Conservation (phyloP, 2,888 invertebrate species). For the Thera britannica region DNA sequence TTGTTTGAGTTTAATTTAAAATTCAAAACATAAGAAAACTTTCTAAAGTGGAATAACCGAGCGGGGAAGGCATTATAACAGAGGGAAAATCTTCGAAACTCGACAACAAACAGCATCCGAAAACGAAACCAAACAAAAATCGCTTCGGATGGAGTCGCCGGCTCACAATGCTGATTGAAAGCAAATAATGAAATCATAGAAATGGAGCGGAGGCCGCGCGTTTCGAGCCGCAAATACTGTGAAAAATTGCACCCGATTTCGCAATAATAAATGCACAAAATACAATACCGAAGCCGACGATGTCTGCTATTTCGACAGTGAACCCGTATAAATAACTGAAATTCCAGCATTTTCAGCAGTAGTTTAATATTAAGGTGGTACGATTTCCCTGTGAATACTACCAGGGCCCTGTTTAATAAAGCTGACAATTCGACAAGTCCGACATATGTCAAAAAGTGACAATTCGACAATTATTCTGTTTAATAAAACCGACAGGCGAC, state of each 20-base stretch:
- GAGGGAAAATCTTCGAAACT: conserved; percentile 69
- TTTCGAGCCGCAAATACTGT: conserved; percentile 68
- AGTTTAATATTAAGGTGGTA: not conserved
- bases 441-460: too few relatives aligned
- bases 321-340: conserved; percentile 20
- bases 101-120: conserved; percentile 78
- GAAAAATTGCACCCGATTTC: conserved; percentile 74
- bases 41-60: conserved; percentile 35
- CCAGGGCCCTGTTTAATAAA: too few relatives aligned
- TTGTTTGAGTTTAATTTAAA: conserved; percentile 33
- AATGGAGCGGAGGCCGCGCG: conserved; percentile 63
- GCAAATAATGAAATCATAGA: conserved; percentile 84
- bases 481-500: too few relatives aligned
- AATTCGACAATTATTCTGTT: too few relatives aligned
- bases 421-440: too few relatives aligned
- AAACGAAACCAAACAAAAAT: conserved; percentile 83
- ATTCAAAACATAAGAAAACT: conserved; percentile 34
- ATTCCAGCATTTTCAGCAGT: conserved; percentile 7
- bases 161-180: conserved; percentile 84
- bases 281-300: conserved; percentile 46
- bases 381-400: too few relatives aligned
- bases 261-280: conserved; percentile 63
- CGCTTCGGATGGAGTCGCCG: conserved; percentile 61
- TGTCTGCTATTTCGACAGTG: conserved; percentile 19
- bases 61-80: conserved; percentile 38